Evolutionary conservation across 2,113 vertebrate genomes (phyloP), one percentile per base, ranked within the genome.

Genomic region (Odocoileus virginianus): DNA sequence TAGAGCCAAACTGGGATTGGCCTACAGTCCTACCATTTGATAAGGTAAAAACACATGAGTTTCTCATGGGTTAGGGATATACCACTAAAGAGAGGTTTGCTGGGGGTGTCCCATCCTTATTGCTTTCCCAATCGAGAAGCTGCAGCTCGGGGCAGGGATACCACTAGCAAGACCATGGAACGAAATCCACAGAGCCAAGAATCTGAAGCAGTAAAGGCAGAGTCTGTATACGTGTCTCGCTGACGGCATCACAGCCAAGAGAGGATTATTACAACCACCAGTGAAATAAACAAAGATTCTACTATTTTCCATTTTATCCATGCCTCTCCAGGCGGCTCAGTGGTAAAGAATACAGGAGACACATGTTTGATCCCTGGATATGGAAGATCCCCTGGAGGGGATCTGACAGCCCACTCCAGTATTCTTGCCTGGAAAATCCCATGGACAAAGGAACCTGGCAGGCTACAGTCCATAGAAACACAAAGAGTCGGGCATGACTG

Each of bases 161-260:
- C 60, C 30, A 58, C 12, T 1, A 40, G 52, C 57, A 54, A 85
- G 76, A 43, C 67, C 6, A 2, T 6, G 19, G n/a, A 45, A 23
- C 23, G 2, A n/a, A 13, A 6, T 23, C 36, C 36, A 25, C 25
- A 17, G n/a, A 21, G 15, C 13, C 23, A 25, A 47, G 25, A 27
- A 36, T 10, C 36, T 2, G 45, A 60, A 21, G 7, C 28, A 28
- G 15, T 71, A 28, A 23, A 61, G 45, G 43, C 12, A 2, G n/a
- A 54, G 5, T 12, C 10, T 12, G 1, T 2, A 3, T 2, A 23
- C 10, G 2, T 23, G 11, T 23, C 47, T 54, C 11, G 5, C 78
- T 13, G 19, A 86, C 40, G 40, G 17, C 28, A n/a, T 50, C 64
- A 81, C 33, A 47, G 16, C 36, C 60, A 71, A 21, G 64, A 57